phyloP scores from a whole-genome alignment of 2,113 vertebrate genomes.

The Rostratula benghalensis region DNA sequence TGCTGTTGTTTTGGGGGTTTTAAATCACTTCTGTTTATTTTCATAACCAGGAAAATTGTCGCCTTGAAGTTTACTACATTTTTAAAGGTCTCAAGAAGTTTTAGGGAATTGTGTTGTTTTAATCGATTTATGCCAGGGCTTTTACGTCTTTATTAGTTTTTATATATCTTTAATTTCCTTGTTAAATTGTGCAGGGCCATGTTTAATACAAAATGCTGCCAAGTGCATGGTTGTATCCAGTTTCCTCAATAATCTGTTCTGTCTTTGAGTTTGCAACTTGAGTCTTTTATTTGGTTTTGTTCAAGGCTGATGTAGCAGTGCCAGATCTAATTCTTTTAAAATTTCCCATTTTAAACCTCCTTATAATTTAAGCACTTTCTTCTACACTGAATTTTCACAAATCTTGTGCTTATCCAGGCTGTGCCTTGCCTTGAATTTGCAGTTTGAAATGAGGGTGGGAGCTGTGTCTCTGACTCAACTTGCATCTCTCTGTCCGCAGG shows the following conservation, averaged over 20 bases:
- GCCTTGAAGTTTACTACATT: not conserved
- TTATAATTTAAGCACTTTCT: not conserved
- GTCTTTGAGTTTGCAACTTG: not conserved
- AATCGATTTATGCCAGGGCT: not conserved
- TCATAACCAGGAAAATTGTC: not conserved
- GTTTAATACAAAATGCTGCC: not conserved
- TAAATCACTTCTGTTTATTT: not conserved
- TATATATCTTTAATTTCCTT: not conserved
- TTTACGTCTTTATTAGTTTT: not conserved
- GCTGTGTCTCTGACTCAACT: not conserved
- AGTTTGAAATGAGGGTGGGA: not conserved
- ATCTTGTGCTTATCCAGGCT: not conserved
- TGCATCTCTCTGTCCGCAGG: not conserved
- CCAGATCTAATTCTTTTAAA: not conserved
- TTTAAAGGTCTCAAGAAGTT: not conserved
- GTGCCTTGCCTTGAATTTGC: not conserved
- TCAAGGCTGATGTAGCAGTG: not conserved
- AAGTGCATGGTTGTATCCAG: not conserved
- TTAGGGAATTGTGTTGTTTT: not conserved
- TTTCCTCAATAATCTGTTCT: not conserved
- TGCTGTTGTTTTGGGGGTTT: not conserved
- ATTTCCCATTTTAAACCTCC: not conserved
- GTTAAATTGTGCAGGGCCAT: not conserved
- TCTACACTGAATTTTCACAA: not conserved
- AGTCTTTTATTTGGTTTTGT: not conserved